phyloP scores from a whole-genome alignment of 1,140 invertebrate species.

The Hylyphantes graminicola region DNA sequence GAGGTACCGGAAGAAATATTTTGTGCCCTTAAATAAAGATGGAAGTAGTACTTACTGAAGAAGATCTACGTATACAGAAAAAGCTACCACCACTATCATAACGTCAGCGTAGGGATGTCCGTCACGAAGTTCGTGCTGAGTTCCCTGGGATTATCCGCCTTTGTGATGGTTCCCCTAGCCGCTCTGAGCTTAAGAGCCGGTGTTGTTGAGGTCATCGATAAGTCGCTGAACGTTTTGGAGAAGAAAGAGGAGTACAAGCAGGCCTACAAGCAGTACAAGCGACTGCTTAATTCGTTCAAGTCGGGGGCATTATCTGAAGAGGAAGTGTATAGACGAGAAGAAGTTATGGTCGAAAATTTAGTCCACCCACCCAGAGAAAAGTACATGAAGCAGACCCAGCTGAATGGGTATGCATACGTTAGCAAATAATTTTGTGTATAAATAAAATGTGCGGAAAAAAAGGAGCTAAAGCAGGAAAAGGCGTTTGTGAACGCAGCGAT shows the following conservation, averaged over 20 bases:
- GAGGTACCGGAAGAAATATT: slow-evolving; percentile 15
- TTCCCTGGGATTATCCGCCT: not conserved
- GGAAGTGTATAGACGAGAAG: not conserved
- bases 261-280: not conserved
- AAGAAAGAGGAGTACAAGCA: not conserved
- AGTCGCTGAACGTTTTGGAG: not conserved
- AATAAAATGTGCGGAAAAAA: no score
- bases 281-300: not conserved
- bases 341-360: not conserved
- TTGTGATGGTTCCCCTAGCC: not conserved
- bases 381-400: not conserved
- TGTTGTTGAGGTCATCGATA: not conserved
- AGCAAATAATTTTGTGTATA: not conserved
- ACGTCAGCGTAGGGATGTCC: not conserved
- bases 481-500: not conserved
- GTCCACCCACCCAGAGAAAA: not conserved
- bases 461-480: slow-evolving; percentile 7
- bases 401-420: slow-evolving; percentile 5
- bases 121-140: not conserved
- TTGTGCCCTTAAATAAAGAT: no score
- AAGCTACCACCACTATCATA: slow-evolving; percentile 6
- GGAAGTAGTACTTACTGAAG: slow-evolving; percentile 11
- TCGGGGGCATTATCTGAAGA: not conserved
- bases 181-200: slow-evolving; percentile 1
- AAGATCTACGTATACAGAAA: slow-evolving; percentile 8